Percentiles rank a stretch among this genome's conserved stretches.
These are phyloP conservation scores for Rhagoletis pomonella DNA, from an alignment of 1,140 invertebrate species.

Conservation along the genomic window DNA sequence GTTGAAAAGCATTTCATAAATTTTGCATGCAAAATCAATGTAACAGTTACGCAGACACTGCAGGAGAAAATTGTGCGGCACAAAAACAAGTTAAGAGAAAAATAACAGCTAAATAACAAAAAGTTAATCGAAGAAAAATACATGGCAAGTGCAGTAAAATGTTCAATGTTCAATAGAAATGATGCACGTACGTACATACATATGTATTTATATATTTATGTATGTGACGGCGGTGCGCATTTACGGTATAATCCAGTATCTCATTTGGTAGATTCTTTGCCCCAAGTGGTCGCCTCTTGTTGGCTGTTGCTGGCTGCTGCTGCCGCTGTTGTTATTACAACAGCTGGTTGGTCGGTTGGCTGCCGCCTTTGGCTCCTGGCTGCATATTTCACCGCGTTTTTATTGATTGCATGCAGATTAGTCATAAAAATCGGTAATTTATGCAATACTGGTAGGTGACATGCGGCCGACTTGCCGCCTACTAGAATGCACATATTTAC, in stretches of 20 bases:
- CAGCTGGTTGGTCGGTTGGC: background rate
- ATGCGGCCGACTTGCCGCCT: background rate
- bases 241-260: slow-evolving; percentile 18
- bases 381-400: slow-evolving; percentile 31
- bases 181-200: background rate
- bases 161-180: background rate
- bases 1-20: slow-evolving; percentile 25
- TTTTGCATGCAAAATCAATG: slow-evolving; percentile 39
- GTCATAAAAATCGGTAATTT: slow-evolving; percentile 38
- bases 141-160: background rate
- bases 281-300: background rate
- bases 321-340: background rate
- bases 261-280: background rate
- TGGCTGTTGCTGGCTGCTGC: background rate
- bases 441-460: background rate
- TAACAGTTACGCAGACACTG: slow-evolving; percentile 30
- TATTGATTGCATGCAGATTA: slow-evolving; percentile 25
- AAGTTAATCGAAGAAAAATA: slow-evolving; percentile 12
- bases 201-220: no score
- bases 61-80: background rate
- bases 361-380: background rate
- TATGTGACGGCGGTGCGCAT: background rate
- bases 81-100: background rate
- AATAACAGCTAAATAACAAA: slow-evolving; percentile 1
- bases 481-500: background rate